A percentile compares a stretch with the other conserved stretches of the same genome.
Evolutionary conservation across 2,113 vertebrate species (phyloP).

Genomic region (Grallaria varia): DNA sequence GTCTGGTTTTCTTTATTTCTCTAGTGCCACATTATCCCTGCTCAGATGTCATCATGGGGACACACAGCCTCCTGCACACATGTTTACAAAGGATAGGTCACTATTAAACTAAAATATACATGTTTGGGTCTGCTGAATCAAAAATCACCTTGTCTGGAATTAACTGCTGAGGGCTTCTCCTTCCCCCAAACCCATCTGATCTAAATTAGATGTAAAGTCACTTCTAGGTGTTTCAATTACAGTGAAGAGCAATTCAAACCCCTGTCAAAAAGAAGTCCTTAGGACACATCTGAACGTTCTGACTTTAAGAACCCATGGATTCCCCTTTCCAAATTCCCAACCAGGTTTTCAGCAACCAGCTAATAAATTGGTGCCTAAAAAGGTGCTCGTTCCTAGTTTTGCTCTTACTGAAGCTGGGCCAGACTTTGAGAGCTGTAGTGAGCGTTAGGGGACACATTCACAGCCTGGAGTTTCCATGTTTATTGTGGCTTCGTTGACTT

Average conservation of each 20-base stretch:
- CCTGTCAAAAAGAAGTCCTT: neutral
- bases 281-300: neutral
- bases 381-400: neutral
- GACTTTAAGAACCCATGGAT: neutral
- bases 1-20: conserved; percentile 50
- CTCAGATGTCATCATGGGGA: neutral
- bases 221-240: neutral
- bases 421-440: neutral
- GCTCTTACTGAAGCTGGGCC: neutral
- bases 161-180: neutral
- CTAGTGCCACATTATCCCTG: neutral
- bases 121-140: conserved; percentile 17
- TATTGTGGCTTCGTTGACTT: neutral
- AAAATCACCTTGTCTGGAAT: conserved; percentile 36
- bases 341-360: neutral
- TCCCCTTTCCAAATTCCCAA: neutral
- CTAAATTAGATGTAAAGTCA: conserved; percentile 10
- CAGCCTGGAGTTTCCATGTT: neutral
- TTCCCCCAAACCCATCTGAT: neutral
- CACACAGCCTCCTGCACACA: neutral
- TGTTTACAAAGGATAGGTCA: neutral
- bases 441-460: neutral
- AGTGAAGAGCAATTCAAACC: neutral
- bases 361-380: neutral
- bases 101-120: conserved; percentile 10